A percentile compares a stretch with the other conserved stretches of the same genome.
phyloP scores from a whole-genome alignment of 1,140 invertebrate genomes.

The Meloidogyne chitwoodi region DNA sequence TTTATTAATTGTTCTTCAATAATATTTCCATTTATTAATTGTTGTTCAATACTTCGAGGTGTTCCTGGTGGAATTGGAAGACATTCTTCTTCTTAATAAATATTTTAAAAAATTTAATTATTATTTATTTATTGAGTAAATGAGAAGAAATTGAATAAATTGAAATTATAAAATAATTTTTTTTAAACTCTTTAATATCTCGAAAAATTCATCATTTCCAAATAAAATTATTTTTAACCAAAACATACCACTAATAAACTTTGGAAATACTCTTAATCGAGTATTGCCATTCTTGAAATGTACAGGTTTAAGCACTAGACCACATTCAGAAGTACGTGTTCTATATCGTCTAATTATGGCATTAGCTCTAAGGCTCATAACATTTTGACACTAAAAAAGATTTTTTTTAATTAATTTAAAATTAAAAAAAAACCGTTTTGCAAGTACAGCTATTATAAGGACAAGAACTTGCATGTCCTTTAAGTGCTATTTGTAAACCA shows the following conservation, averaged over 20 bases:
- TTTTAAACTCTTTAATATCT: no score
- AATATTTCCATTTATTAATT: slow-evolving; percentile 6
- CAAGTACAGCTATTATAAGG: slow-evolving; percentile 58
- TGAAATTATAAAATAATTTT: no score
- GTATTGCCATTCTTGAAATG: slow-evolving; percentile 60
- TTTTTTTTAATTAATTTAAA: background rate
- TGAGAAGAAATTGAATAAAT: background rate
- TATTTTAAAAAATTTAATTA: no score
- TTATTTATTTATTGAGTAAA: background rate
- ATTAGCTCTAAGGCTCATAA: slow-evolving; percentile 58
- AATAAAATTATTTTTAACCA: no score
- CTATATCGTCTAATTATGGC: slow-evolving; percentile 56
- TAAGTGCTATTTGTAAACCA: slow-evolving; percentile 50
- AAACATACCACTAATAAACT: slow-evolving; percentile 55
- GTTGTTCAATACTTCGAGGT: slow-evolving; percentile 5
- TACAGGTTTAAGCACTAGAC: slow-evolving; percentile 56
- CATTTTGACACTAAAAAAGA: slow-evolving; percentile 52
- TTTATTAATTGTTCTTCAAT: background rate
- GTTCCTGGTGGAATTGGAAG: slow-evolving; percentile 45
- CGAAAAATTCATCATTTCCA: no score
- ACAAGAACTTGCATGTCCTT: slow-evolving; percentile 54
- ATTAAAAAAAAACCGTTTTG: slow-evolving; percentile 43
- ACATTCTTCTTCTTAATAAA: slow-evolving; percentile 52
- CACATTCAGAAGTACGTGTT: slow-evolving; percentile 55
- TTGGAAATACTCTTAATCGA: slow-evolving; percentile 53